These are phyloP conservation scores for Mythimna albipuncta DNA, from an alignment of 2,888 invertebrate genomes.

Conservation along the genomic window DNA sequence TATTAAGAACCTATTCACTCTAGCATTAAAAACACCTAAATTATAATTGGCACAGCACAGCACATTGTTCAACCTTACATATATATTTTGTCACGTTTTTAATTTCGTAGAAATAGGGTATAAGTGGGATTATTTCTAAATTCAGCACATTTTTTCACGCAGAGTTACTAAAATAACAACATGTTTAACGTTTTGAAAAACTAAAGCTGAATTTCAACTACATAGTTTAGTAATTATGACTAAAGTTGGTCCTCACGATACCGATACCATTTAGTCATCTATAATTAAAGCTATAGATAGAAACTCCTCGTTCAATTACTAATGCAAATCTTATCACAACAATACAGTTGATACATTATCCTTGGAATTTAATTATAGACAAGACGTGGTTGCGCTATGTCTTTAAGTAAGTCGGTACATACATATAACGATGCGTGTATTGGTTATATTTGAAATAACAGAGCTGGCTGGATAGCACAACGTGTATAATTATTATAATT, in stretches of 20 bases:
- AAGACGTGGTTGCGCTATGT: constrained; percentile 29
- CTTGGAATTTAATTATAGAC: constrained; percentile 63
- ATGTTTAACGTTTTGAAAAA: neutral
- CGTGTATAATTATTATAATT: constrained; percentile 28
- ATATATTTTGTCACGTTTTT: neutral
- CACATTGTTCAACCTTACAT: too few relatives aligned
- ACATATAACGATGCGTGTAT: constrained; percentile 10
- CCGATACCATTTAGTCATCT: constrained; percentile 1
- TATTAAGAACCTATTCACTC: too few relatives aligned
- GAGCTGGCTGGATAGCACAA: neutral
- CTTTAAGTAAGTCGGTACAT: neutral
- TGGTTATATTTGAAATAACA: constrained; percentile 20
- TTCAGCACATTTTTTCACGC: neutral
- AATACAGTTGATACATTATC: constrained; percentile 59
- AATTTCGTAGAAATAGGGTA: neutral
- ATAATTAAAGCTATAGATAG: constrained; percentile 1
- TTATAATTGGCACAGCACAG: too few relatives aligned
- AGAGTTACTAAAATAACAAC: neutral
- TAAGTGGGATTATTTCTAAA: neutral
- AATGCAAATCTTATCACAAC: constrained; percentile 62
- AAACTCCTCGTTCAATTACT: constrained; percentile 50
- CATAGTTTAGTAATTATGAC: neutral
- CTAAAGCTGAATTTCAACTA: too few relatives aligned
- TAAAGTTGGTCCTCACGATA: neutral
- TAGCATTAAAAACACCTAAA: too few relatives aligned